Percentiles rank a stretch among this genome's conserved stretches.
Evolutionary conservation across 2,797 vertebrate genomes (phyloP).

Genomic region (Coilia nasus): DNA sequence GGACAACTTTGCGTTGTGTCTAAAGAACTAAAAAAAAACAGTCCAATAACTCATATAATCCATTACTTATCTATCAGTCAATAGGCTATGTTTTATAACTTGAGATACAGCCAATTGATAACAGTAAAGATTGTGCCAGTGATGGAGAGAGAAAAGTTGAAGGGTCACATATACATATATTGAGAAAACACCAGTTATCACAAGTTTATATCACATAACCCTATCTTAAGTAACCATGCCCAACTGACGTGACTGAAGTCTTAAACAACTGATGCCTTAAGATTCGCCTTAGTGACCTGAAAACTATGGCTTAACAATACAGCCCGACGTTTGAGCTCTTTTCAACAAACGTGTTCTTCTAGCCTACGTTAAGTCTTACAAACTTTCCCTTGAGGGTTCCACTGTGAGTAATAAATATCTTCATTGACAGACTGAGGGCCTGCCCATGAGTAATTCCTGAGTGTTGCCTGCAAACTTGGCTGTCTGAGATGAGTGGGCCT

Average conservation of each 20-base stretch:
- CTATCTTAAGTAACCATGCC: background rate
- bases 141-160: background rate
- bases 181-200: background rate
- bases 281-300: too few species aligned
- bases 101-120: background rate
- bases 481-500: background rate
- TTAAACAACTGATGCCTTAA: background rate
- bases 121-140: background rate
- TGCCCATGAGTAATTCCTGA: background rate
- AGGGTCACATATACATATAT: background rate
- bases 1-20: background rate
- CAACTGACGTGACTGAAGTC: conserved; percentile 1
- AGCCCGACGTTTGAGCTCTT: background rate
- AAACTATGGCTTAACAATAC: background rate
- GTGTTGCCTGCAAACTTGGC: background rate
- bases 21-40: background rate
- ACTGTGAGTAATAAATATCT: background rate
- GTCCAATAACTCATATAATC: background rate
- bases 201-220: background rate
- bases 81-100: background rate
- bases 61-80: background rate
- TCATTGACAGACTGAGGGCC: background rate
- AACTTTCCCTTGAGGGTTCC: background rate
- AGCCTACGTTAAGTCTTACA: background rate
- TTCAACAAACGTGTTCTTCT: background rate